These are phyloP conservation scores for Sapayoa aenigma DNA, from an alignment of 2,113 vertebrate species.

Conservation along the genomic window DNA sequence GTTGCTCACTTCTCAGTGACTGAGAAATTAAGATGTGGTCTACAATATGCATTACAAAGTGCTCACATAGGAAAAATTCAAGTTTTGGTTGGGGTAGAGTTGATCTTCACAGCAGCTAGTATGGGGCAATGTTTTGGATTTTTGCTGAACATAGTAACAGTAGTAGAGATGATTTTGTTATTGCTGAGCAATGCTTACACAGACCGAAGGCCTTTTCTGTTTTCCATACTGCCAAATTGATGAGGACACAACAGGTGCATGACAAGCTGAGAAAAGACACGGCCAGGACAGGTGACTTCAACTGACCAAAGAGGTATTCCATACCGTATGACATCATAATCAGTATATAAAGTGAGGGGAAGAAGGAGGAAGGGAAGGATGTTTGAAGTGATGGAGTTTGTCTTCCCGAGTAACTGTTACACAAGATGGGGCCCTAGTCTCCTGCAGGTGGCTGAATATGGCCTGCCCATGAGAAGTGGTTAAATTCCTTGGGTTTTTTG, in stretches of 20 bases:
- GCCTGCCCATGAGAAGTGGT: not conserved
- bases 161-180: not conserved
- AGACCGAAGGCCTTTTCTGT: not conserved
- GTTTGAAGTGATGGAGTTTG: not conserved
- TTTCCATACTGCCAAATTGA: not conserved
- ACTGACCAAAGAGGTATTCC: not conserved
- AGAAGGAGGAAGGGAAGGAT: not conserved
- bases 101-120: not conserved
- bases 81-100: not conserved
- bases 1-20: not conserved
- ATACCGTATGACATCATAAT: not conserved
- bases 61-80: not conserved
- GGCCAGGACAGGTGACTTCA: not conserved
- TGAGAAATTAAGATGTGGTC: not conserved
- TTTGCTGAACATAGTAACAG: not conserved
- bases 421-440: not conserved
- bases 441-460: not conserved
- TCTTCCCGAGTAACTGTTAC: too few relatives aligned
- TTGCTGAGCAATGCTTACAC: not conserved
- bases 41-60: not conserved
- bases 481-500: not conserved
- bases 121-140: not conserved
- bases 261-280: not conserved
- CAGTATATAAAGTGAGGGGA: rapidly evolving
- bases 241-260: rapidly evolving